Evolutionary conservation across 1,140 invertebrate species (phyloP).

Genomic region (Zaprionus tsacasi): DNA sequence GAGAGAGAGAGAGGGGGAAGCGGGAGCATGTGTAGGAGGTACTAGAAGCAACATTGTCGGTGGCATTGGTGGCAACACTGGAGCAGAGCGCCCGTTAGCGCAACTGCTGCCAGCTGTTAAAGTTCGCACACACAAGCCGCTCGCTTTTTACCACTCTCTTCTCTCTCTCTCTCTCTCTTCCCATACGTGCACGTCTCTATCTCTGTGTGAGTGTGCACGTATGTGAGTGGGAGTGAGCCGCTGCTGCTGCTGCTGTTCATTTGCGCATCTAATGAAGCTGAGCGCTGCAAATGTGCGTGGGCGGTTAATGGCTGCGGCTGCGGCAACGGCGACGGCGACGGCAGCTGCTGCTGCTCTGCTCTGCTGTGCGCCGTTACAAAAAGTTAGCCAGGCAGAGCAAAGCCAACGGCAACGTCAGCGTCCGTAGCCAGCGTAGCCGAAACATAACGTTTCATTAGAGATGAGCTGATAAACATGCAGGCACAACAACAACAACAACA

Average conservation of each 20-base stretch:
- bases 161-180: background rate
- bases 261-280: conserved; percentile 77
- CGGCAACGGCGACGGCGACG: conserved; percentile 21
- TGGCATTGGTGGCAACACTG: conserved; percentile 39
- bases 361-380: conserved; percentile 47
- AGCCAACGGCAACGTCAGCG: conserved; percentile 5
- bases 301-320: conserved; percentile 64
- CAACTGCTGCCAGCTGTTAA: conserved; percentile 64
- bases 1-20: background rate
- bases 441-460: conserved; percentile 79
- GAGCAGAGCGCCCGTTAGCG: conserved; percentile 36
- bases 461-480: conserved; percentile 76
- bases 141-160: conserved; percentile 9
- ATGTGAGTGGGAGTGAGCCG: conserved; percentile 1
- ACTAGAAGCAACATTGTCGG: conserved; percentile 37
- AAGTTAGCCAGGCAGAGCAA: conserved; percentile 50
- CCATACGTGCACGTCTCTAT: background rate
- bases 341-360: conserved; percentile 39
- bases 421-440: background rate
- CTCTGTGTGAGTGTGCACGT: conserved; percentile 3
- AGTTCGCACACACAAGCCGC: conserved; percentile 58
- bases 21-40: background rate
- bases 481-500: conserved; percentile 18
- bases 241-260: conserved; percentile 57
- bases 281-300: conserved; percentile 74